Evolutionary conservation across 2,797 vertebrate species (phyloP), one percentile per base, ranked within the genome.

Genomic region (Clarias laeviceps): DNA sequence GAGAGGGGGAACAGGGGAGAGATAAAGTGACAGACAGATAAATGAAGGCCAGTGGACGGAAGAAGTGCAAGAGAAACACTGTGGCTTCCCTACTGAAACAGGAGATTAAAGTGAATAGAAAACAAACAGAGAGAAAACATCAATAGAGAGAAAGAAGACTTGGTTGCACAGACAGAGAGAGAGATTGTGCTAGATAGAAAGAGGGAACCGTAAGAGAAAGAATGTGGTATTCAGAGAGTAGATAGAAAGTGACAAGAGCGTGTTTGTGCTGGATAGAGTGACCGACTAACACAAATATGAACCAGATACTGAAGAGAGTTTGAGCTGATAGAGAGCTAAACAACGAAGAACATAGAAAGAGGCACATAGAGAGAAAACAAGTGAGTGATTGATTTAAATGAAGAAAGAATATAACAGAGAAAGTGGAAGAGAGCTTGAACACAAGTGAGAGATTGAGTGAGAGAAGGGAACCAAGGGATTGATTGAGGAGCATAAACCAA

Each of bases 291-390:
- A 64, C 22, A 64, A 64, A 79, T 79, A 64, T 64, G 32, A 45
- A 9, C 22, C 12, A 62, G 95, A 95, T 91, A 96, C 97, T 89
- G 95, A 32, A n/a, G 68, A 18, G n/a, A 40, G 3, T 34, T 40
- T 5, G 5, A n/a, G 22, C 8, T 6, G 40, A 27, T 5, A 24
- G 61, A 50, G 18, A 20, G 18, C 24, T 59, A 54, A 40, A 61
- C 7, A 69, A 18, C 50, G 15, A 59, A 17, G 32, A 17, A 50
- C 11, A 70, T 11, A 59, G 27, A 57, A 24, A 18, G n/a, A 20
- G 40, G 40, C 40, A 62, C 2, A n/a, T 12, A 65, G n/a, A 80
- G 57, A 34, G 29, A 34, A 54, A 68, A 11, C 27, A 32, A 57
- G 27, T 32, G 14, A 34, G 54, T 5, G 12, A 45, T 45, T 5